phyloP scores from a whole-genome alignment of 1,140 invertebrate genomes.

The Temnothorax longispinosus region DNA sequence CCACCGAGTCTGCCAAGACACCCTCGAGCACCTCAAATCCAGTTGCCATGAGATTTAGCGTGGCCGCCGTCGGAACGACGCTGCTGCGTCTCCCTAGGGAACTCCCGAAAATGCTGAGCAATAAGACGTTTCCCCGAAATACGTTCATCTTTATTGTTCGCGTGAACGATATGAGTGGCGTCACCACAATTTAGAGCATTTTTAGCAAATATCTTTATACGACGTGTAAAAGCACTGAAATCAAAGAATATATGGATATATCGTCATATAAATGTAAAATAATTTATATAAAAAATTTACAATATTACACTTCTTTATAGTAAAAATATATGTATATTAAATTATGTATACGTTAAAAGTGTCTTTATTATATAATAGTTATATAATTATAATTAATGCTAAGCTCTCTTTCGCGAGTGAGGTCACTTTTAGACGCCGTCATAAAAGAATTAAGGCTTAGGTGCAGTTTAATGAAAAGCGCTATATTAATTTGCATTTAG shows the following conservation, averaged over 20 bases:
- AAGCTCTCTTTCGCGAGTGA: background rate
- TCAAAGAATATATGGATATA: background rate
- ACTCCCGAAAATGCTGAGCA: constrained; percentile 21
- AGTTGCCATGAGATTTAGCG: constrained; percentile 33
- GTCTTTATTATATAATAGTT: background rate
- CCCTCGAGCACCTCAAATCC: constrained; percentile 14
- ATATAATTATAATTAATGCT: background rate
- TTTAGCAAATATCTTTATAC: background rate
- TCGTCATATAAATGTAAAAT: background rate
- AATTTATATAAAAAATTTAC: background rate
- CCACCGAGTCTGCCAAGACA: background rate
- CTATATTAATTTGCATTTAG: background rate
- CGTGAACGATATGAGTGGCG: background rate
- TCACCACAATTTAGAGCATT: background rate
- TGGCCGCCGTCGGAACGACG: background rate
- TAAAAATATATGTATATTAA: background rate
- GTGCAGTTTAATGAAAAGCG: background rate
- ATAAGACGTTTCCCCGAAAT: constrained; percentile 9
- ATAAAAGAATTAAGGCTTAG: background rate
- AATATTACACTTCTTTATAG: background rate
- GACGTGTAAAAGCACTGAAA: background rate
- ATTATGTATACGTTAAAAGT: background rate
- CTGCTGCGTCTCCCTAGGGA: background rate
- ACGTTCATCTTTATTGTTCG: background rate
- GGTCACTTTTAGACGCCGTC: background rate